phyloP scores from a whole-genome alignment of 1,140 invertebrate species.

The Apis cerana region DNA sequence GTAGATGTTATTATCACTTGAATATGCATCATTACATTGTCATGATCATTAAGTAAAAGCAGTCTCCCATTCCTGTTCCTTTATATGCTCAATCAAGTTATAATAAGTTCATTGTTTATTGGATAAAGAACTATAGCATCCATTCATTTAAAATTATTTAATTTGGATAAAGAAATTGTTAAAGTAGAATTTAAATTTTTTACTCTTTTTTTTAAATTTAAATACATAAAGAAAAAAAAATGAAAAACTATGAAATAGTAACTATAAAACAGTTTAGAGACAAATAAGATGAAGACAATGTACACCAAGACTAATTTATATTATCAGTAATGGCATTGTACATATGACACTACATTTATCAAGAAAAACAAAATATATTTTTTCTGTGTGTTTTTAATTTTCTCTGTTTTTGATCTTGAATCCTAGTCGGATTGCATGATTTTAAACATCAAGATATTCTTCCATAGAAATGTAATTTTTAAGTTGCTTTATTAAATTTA shows the following conservation, averaged over 20 bases:
- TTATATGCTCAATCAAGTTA: conserved; percentile 53
- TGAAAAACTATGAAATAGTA: conserved; percentile 32
- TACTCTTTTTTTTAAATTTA: conserved; percentile 16
- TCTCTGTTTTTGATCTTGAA: conserved; percentile 35
- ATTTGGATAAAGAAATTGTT: conserved; percentile 31
- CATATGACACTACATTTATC: conserved; percentile 75
- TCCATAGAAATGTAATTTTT: conserved; percentile 33
- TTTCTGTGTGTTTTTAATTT: conserved; percentile 70
- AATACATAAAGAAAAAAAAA: conserved; percentile 43
- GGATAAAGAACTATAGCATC: conserved; percentile 19
- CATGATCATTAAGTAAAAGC: conserved; percentile 45
- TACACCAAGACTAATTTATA: conserved; percentile 73
- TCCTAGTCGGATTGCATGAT: conserved; percentile 13
- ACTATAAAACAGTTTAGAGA: conserved; percentile 31
- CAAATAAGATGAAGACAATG: conserved; percentile 55
- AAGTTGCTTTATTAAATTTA: conserved; percentile 38
- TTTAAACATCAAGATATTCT: conserved; percentile 42
- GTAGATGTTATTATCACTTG: conserved; percentile 82
- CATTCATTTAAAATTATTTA: conserved; percentile 27
- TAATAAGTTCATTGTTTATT: conserved; percentile 27
- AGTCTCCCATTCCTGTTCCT: conserved; percentile 61
- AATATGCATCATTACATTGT: conserved; percentile 51
- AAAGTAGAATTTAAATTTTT: conserved; percentile 28
- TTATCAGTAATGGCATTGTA: conserved; percentile 75
- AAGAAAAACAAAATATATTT: conserved; percentile 71